phyloP scores from a whole-genome alignment of 2,797 vertebrate genomes.

The Rhadinocentrus ornatus region DNA sequence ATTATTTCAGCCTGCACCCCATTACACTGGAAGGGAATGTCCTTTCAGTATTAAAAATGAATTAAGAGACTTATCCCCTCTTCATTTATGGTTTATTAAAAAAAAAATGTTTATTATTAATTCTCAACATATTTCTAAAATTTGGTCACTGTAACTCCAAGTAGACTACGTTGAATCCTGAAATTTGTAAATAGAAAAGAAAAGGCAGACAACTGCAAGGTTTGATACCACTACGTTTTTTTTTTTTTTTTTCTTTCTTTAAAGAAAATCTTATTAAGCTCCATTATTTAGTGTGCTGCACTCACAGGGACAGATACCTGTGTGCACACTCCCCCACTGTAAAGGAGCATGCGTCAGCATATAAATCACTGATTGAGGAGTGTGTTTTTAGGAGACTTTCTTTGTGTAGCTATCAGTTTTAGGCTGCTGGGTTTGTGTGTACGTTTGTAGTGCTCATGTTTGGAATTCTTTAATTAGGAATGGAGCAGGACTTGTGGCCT shows the following conservation, averaged over 20 bases:
- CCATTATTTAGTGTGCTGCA: constrained; percentile 44
- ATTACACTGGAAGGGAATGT: background rate
- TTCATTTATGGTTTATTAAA: background rate
- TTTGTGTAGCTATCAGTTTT: constrained; percentile 46
- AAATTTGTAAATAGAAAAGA: background rate
- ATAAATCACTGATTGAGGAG: constrained; percentile 49
- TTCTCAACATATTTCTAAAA: background rate
- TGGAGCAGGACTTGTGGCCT: constrained; percentile 40
- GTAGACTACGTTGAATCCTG: background rate
- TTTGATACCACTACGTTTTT: background rate
- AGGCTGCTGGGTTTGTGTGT: constrained; percentile 39
- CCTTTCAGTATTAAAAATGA: background rate
- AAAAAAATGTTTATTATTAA: too few relatives aligned
- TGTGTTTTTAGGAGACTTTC: constrained; percentile 50
- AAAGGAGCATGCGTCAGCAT: constrained; percentile 50
- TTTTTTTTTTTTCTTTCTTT: background rate
- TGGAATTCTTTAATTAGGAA: constrained; percentile 56
- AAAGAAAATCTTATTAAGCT: constrained; percentile 31
- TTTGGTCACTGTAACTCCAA: background rate
- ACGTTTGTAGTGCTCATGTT: constrained; percentile 22
- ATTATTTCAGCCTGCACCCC: background rate
- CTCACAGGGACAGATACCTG: constrained; percentile 32
- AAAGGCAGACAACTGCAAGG: background rate
- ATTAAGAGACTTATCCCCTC: background rate
- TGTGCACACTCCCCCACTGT: constrained; percentile 28